Evolutionary conservation across 1,140 invertebrate species (phyloP).

Genomic region (Papilio polyxenes): DNA sequence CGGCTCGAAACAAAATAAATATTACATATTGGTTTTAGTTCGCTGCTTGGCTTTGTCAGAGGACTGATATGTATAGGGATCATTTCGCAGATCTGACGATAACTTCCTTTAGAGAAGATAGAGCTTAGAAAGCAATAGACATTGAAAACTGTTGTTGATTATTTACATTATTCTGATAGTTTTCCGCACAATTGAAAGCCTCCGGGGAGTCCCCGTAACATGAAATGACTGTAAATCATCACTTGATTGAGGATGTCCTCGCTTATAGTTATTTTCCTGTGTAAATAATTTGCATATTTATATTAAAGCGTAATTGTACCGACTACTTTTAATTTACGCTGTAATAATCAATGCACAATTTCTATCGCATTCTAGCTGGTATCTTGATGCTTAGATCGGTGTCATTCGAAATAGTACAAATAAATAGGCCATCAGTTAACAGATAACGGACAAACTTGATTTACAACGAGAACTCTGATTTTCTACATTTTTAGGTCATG

Average conservation of each 20-base stretch:
- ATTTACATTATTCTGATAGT: too few relatives aligned
- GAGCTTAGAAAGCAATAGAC: too few relatives aligned
- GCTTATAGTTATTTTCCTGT: conserved; percentile 26
- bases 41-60: not conserved
- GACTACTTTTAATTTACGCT: not conserved
- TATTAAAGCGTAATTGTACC: not conserved
- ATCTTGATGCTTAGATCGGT: not conserved
- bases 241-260: conserved; percentile 5
- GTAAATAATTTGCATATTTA: not conserved
- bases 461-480: not conserved
- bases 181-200: not conserved
- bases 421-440: not conserved
- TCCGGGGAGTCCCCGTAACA: not conserved
- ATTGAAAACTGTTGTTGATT: too few relatives aligned
- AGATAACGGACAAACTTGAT: not conserved
- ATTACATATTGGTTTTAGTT: not conserved
- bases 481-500: not conserved
- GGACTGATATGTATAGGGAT: not conserved
- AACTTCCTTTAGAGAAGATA: too few relatives aligned
- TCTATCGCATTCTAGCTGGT: not conserved
- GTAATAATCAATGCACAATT: not conserved
- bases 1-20: not conserved
- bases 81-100: too few relatives aligned
- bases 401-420: not conserved
- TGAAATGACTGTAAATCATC: conserved; percentile 1